phyloP scores from a whole-genome alignment of 2,797 vertebrate species.

The Hydrolagus colliei region DNA sequence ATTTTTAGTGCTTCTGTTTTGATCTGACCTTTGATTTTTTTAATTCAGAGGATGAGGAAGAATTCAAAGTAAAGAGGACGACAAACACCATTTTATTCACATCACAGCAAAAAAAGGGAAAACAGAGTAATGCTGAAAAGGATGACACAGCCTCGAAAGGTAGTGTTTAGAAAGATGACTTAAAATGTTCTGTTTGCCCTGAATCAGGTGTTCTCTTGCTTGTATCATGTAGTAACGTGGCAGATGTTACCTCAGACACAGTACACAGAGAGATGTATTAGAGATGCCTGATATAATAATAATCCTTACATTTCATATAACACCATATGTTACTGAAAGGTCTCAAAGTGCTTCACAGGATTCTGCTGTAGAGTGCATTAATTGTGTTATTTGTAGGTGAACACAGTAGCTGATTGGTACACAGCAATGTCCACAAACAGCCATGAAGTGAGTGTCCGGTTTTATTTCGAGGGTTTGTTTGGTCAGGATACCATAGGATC shows the following conservation, averaged over 20 bases:
- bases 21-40: background rate
- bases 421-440: too few species aligned
- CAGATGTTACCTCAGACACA: background rate
- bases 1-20: background rate
- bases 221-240: background rate
- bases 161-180: background rate
- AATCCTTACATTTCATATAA: too few species aligned
- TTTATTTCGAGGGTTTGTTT: too few species aligned
- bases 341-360: too few species aligned
- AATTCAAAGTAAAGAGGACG: conserved; percentile 67
- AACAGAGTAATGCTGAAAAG: conserved; percentile 17
- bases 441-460: too few species aligned
- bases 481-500: too few species aligned
- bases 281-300: too few species aligned
- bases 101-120: conserved; percentile 3
- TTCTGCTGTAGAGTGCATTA: too few species aligned
- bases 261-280: background rate
- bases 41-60: conserved; percentile 47
- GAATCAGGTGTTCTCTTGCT: background rate
- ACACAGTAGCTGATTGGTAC: too few species aligned
- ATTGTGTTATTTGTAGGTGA: too few species aligned
- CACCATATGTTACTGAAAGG: too few species aligned
- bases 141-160: background rate
- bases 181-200: too few species aligned
- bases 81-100: conserved; percentile 34